Base-by-base conservation (phyloP, 2,888 invertebrate genomes). In the Eudasyphora cyanicolor region DNA sequence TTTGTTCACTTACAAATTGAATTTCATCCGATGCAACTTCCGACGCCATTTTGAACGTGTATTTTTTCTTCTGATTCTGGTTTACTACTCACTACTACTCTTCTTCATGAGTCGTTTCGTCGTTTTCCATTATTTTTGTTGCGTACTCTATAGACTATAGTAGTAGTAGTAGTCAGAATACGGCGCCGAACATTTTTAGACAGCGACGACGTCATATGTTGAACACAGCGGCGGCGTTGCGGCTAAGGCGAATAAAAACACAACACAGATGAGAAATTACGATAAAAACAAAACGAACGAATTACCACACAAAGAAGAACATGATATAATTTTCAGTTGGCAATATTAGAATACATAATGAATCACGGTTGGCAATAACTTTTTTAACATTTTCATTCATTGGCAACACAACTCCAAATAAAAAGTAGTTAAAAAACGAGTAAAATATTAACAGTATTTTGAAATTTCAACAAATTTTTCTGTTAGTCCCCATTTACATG, bases 41-140 rank as follows among this genome's bases (percentile, higher is more conserved):
- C 86, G 89, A 89, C 89, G 89, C 89, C 89, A 89, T 89, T 89
- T 89, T 89, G 85, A 87, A 86, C 87, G 86, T 86, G 84, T 73
- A 57, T 74, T n/a, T n/a, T n/a, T n/a, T 76, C 79, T 81, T 74
- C 67, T 83, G 83, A 84, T 79, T 81, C 84, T 84, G 80, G 84
- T 84, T 84, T 84, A 78, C 71, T 71, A 35, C 35, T 64, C 64
- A 19, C 24, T 70, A 51, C 79, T 77, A 80, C 67, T 78, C 80
- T 81, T 84, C 67, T 49, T 73, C 60, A 69, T 35, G 57, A 19
- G 84, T 82, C 54, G 77, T 80, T 79, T 86, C 54, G 79, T 78
- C 76, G 79, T 79, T 76, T 82, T 76, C 79, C 82, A 79, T 51
- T 62, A 6, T 32, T 12, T 24, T 60, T 57, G 57, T 14, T 60